Evolutionary conservation across 2,113 vertebrate species (phyloP).

Genomic region (Diadophis punctatus): DNA sequence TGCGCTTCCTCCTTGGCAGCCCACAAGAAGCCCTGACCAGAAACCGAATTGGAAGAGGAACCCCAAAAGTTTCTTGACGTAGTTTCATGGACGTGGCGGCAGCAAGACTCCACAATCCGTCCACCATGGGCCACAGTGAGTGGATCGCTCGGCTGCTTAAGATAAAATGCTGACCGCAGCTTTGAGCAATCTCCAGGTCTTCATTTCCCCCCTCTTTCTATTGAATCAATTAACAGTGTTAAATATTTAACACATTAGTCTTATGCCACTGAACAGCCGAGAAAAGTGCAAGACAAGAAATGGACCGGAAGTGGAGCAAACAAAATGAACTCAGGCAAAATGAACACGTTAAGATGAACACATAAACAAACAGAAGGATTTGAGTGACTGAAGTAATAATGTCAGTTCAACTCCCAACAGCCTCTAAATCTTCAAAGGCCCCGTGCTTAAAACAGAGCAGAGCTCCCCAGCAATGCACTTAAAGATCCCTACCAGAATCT

Average conservation of each 20-base stretch:
- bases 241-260: slow-evolving; percentile 65
- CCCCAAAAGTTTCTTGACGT: slow-evolving; percentile 23
- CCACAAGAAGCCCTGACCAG: neutral
- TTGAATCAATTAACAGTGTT: slow-evolving; percentile 70
- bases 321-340: slow-evolving; percentile 19
- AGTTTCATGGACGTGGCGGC: neutral
- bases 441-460: slow-evolving; percentile 53
- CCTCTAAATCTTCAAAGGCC: slow-evolving; percentile 56
- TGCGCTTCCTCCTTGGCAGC: neutral
- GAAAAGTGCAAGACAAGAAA: neutral
- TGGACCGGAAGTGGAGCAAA: neutral
- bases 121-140: neutral
- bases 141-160: neutral
- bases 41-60: slow-evolving; percentile 9
- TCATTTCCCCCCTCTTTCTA: slow-evolving; percentile 50
- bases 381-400: slow-evolving; percentile 41
- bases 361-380: slow-evolving; percentile 11
- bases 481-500: slow-evolving; percentile 40
- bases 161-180: neutral
- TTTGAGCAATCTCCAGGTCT: slow-evolving; percentile 34
- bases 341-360: slow-evolving; percentile 31
- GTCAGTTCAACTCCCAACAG: slow-evolving; percentile 37
- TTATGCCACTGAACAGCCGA: slow-evolving; percentile 29
- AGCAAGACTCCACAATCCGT: slow-evolving; percentile 1
- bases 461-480: slow-evolving; percentile 40